These are phyloP conservation scores for Anorthoa munda DNA, from an alignment of 2,888 invertebrate species.

Conservation along the genomic window DNA sequence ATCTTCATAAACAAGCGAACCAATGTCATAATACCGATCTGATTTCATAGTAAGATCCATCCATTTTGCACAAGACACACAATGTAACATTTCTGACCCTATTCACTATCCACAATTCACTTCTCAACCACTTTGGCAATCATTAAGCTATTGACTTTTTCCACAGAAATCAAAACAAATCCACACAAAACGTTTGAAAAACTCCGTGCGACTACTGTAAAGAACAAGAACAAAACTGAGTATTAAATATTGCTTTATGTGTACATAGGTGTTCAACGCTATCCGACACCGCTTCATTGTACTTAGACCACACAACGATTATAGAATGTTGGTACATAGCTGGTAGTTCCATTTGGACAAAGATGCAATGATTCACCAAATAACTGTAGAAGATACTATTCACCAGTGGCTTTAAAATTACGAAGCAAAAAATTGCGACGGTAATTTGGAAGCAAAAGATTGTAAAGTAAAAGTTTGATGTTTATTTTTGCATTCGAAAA, in stretches of 20 bases:
- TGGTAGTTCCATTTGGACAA: slow-evolving; percentile 62
- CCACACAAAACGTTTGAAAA: slow-evolving; percentile 33
- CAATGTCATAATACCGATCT: slow-evolving; percentile 50
- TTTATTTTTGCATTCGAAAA: slow-evolving; percentile 45
- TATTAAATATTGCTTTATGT: slow-evolving; percentile 56
- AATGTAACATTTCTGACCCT: slow-evolving; percentile 17
- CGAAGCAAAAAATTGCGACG: slow-evolving; percentile 44
- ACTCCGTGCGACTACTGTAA: slow-evolving; percentile 47
- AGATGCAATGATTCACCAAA: slow-evolving; percentile 59
- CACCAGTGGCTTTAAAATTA: slow-evolving; percentile 47
- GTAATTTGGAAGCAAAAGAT: slow-evolving; percentile 45
- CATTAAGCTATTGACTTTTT: slow-evolving; percentile 16
- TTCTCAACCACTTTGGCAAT: slow-evolving; percentile 23
- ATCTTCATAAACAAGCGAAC: slow-evolving; percentile 26
- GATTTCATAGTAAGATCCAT: slow-evolving; percentile 43
- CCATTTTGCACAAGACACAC: slow-evolving; percentile 16
- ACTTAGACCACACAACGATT: slow-evolving; percentile 68
- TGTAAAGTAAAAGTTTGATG: slow-evolving; percentile 38
- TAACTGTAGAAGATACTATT: slow-evolving; percentile 59
- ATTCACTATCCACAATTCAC: slow-evolving; percentile 19
- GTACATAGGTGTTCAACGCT: slow-evolving; percentile 54
- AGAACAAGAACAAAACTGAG: slow-evolving; percentile 50
- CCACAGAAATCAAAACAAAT: slow-evolving; percentile 33
- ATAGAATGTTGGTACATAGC: slow-evolving; percentile 50
- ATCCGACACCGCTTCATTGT: slow-evolving; percentile 67